phyloP scores from a whole-genome alignment of 2,113 vertebrate species.

The Lamprologus ornatipinnis region DNA sequence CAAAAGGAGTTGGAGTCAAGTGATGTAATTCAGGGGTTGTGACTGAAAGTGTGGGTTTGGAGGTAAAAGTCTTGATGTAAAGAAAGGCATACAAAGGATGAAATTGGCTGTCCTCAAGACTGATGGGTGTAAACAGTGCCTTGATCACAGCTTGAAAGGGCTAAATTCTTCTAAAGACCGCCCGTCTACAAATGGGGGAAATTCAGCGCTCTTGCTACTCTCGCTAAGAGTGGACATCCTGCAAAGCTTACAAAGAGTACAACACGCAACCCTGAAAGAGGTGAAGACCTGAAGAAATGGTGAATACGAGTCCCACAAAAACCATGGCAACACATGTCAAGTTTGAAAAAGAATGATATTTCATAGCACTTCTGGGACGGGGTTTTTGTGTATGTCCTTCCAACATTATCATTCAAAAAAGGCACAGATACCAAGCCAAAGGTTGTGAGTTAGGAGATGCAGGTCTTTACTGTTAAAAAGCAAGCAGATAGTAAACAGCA shows the following conservation, averaged over 20 bases:
- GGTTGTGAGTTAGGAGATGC: background rate
- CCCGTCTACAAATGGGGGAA: background rate
- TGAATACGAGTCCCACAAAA: background rate
- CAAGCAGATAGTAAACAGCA: background rate
- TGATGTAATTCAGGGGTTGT: background rate
- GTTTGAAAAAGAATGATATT: background rate
- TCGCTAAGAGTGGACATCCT: background rate
- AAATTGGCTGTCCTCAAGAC: rapidly evolving
- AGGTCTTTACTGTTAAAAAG: background rate
- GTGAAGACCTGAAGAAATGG: background rate
- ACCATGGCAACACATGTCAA: background rate
- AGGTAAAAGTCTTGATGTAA: background rate
- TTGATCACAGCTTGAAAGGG: background rate
- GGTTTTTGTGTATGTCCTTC: background rate
- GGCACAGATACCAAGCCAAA: background rate
- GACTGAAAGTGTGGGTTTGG: background rate
- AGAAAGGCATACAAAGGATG: background rate
- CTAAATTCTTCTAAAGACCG: background rate
- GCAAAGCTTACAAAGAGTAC: background rate
- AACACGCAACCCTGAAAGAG: background rate
- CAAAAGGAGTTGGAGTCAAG: background rate
- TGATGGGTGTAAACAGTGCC: background rate
- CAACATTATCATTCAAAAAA: background rate
- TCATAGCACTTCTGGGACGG: background rate
- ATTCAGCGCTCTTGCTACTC: background rate